A percentile compares a stretch with the other conserved stretches of the same genome.
These are phyloP conservation scores for Acomys russatus DNA, from an alignment of 2,797 vertebrate genomes.

Conservation along the genomic window DNA sequence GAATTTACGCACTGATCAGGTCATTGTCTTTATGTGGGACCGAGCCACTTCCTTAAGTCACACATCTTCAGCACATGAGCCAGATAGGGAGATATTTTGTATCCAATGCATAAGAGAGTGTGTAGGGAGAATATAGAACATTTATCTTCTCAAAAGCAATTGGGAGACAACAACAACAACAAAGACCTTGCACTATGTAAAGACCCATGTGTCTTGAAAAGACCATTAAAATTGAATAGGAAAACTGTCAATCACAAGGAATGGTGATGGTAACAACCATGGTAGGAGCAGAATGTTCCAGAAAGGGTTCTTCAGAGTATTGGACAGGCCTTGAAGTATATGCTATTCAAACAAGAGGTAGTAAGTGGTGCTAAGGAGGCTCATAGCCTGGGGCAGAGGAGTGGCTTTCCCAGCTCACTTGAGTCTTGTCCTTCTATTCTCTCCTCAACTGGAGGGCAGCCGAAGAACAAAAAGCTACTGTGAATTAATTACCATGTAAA, in stretches of 20 bases:
- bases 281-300: conserved; percentile 23
- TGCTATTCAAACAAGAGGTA: background rate
- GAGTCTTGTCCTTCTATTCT: background rate
- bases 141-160: background rate
- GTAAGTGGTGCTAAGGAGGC: background rate
- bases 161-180: background rate
- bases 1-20: no score
- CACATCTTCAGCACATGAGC: background rate
- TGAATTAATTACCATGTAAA: conserved; percentile 17
- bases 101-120: background rate
- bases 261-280: background rate
- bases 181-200: no score
- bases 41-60: background rate
- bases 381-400: background rate
- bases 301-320: conserved; percentile 41
- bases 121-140: background rate
- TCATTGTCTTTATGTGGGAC: background rate
- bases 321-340: background rate
- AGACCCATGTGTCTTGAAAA: accelerated
- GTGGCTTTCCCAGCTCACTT: background rate
- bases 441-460: background rate
- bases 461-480: background rate
- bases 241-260: background rate
- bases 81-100: background rate
- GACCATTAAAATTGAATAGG: background rate